Percentiles rank a stretch among this genome's conserved stretches.
Evolutionary conservation across 2,113 vertebrate genomes (phyloP).

Genomic region (Cisticola juncidis): DNA sequence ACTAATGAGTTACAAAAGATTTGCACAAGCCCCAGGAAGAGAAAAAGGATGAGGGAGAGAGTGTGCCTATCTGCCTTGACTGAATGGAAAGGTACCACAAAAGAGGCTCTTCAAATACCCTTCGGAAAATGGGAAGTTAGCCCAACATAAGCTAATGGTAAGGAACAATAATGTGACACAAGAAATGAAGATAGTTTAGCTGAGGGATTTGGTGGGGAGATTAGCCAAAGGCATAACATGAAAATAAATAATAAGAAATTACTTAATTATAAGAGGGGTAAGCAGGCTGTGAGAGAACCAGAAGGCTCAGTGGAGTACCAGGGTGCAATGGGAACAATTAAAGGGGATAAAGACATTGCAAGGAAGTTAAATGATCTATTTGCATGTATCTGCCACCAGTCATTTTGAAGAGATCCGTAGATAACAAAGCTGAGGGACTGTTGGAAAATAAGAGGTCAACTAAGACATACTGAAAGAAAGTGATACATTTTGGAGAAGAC

Average conservation of each 20-base stretch:
- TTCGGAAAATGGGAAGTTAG: slow-evolving; percentile 17
- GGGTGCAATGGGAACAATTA: slow-evolving; percentile 59
- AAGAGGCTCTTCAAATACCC: neutral
- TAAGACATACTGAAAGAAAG: neutral
- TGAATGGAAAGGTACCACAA: slow-evolving; percentile 32
- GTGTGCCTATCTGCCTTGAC: neutral
- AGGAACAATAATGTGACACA: slow-evolving; percentile 5
- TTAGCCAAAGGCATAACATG: slow-evolving; percentile 55
- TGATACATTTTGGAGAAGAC: neutral
- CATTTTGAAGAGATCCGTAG: neutral
- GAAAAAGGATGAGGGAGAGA: neutral
- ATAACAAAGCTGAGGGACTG: neutral
- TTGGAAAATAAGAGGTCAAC: neutral
- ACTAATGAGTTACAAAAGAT: slow-evolving; percentile 38
- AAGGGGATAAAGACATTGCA: slow-evolving; percentile 50
- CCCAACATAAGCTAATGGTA: neutral
- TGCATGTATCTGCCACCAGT: neutral
- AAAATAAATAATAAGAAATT: slow-evolving; percentile 65
- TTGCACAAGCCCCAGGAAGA: neutral
- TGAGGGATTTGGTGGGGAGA: slow-evolving; percentile 45
- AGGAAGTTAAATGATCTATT: slow-evolving; percentile 44
- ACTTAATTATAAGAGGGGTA: slow-evolving; percentile 46
- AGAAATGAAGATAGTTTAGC: slow-evolving; percentile 29
- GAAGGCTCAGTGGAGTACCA: slow-evolving; percentile 42
- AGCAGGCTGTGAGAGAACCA: slow-evolving; percentile 35